These are phyloP conservation scores for Coregonus ussuriensis DNA, from an alignment of 2,797 vertebrate genomes.

Conservation along the genomic window DNA sequence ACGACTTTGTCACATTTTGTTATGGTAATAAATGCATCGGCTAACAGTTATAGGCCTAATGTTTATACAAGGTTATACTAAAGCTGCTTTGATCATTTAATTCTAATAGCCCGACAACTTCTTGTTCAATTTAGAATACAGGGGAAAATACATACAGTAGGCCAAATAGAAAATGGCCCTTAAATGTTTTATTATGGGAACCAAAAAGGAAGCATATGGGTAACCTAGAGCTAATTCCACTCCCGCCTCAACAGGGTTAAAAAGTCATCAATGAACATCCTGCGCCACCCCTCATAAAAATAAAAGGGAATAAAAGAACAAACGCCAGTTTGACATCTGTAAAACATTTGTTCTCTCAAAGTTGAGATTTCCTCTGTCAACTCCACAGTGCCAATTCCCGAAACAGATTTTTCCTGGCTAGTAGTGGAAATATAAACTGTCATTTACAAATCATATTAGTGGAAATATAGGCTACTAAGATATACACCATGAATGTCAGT, in stretches of 20 bases:
- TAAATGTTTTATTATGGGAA: neutral
- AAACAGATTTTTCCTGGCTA: slow-evolving; percentile 11
- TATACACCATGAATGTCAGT: slow-evolving; percentile 74
- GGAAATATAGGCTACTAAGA: neutral
- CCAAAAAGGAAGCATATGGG: neutral
- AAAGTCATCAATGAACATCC: neutral
- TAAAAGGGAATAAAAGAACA: slow-evolving; percentile 38
- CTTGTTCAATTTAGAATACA: neutral
- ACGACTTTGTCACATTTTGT: too few relatives aligned
- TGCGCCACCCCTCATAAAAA: slow-evolving; percentile 18
- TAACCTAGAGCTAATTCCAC: slow-evolving; percentile 32
- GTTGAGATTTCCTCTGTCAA: slow-evolving; percentile 51
- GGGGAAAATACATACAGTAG: neutral
- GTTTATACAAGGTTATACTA: neutral
- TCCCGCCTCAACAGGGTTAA: slow-evolving; percentile 31
- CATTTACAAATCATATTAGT: slow-evolving; percentile 15
- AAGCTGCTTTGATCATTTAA: too few relatives aligned
- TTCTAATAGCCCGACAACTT: neutral
- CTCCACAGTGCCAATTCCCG: slow-evolving; percentile 17
- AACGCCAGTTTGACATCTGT: slow-evolving; percentile 64
- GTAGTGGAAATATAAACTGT: neutral
- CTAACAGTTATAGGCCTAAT: neutral
- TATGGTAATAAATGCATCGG: too few relatives aligned
- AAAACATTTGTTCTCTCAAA: slow-evolving; percentile 61
- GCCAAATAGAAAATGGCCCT: neutral